Evolutionary conservation across 1,140 invertebrate species (phyloP).

Genomic region (Belonocnema kinseyi): DNA sequence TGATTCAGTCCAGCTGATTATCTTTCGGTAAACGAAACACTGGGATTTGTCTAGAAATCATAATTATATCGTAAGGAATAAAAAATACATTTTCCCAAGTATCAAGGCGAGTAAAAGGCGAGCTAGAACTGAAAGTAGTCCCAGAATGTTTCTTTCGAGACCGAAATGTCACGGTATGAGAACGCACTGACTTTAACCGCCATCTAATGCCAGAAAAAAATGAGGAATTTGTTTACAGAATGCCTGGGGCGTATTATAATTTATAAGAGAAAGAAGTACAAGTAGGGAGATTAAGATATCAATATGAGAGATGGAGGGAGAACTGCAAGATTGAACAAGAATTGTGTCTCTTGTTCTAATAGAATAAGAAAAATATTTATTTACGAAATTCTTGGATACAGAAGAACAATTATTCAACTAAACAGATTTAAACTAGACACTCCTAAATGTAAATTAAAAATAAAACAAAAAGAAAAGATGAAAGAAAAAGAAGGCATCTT

Average conservation of each 20-base stretch:
- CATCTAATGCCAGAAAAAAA: conserved; percentile 13
- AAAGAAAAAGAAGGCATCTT: too few species aligned
- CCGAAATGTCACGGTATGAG: conserved; percentile 25
- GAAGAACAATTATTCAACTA: too few species aligned
- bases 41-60: conserved; percentile 4
- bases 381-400: too few species aligned
- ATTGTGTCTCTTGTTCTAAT: neutral
- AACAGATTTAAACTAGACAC: too few species aligned
- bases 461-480: too few species aligned
- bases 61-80: conserved; percentile 16
- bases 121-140: conserved; percentile 25
- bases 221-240: conserved; percentile 7
- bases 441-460: too few species aligned
- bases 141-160: neutral
- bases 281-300: conserved; percentile 13
- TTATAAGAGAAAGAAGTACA: conserved; percentile 5
- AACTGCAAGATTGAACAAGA: conserved; percentile 14
- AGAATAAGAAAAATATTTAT: too few species aligned
- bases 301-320: neutral
- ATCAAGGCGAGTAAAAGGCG: conserved; percentile 30
- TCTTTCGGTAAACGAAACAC: conserved; percentile 15
- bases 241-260: neutral
- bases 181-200: conserved; percentile 26
- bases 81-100: conserved; percentile 17
- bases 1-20: neutral